phyloP scores from a whole-genome alignment of 2,797 vertebrate species.

The Amphiprion clarkii region DNA sequence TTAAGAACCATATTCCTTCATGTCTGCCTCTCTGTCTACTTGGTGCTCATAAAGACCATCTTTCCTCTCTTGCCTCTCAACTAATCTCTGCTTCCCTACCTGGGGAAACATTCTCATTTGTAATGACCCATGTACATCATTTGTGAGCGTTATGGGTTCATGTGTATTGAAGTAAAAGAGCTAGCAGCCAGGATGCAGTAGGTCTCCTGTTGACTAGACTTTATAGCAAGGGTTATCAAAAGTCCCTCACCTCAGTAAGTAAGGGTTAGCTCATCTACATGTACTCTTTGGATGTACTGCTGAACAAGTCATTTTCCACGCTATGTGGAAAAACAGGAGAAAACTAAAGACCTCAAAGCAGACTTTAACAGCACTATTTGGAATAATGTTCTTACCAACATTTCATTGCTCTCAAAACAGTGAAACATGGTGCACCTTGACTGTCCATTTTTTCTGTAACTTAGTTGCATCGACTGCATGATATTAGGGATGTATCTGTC shows the following conservation, averaged over 20 bases:
- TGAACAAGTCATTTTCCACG: constrained; percentile 6
- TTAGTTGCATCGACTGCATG: neutral
- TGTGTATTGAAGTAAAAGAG: constrained; percentile 28
- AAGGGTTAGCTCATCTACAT: neutral
- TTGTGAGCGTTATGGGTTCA: constrained; percentile 43
- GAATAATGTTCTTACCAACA: neutral
- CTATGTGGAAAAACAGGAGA: neutral
- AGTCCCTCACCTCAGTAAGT: constrained; percentile 35
- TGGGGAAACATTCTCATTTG: constrained; percentile 44
- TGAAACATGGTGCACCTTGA: neutral
- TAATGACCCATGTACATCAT: constrained; percentile 57
- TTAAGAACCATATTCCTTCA: constrained; percentile 42
- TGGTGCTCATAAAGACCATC: constrained; percentile 24
- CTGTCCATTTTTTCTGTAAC: constrained; percentile 11
- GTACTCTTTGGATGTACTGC: constrained; percentile 5
- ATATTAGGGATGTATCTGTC: constrained; percentile 8
- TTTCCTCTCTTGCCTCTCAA: constrained; percentile 13
- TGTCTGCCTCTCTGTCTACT: constrained; percentile 27
- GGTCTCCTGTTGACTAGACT: constrained; percentile 15
- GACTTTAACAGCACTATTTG: neutral
- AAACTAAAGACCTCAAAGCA: neutral
- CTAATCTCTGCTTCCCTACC: constrained; percentile 30
- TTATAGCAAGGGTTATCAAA: constrained; percentile 34
- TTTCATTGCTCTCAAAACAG: neutral
- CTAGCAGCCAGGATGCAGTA: constrained; percentile 13